phyloP scores from a whole-genome alignment of 2,888 invertebrate species.

The Amblyjoppa proteus region DNA sequence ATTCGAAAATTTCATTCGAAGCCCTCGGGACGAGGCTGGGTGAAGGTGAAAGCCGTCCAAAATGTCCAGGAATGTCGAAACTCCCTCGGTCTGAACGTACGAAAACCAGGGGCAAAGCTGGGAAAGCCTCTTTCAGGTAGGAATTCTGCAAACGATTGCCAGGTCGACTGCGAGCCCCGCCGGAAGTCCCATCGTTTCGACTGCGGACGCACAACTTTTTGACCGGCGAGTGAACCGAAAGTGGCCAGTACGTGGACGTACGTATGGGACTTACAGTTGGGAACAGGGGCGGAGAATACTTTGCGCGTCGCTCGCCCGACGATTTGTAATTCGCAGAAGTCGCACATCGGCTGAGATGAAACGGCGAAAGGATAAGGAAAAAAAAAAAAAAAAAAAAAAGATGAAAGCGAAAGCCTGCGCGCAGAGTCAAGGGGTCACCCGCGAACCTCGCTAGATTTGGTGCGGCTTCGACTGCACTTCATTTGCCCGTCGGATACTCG shows the following conservation, averaged over 20 bases:
- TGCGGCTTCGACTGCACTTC: slow-evolving; percentile 13
- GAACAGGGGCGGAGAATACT: slow-evolving; percentile 13
- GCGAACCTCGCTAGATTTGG: slow-evolving; percentile 1
- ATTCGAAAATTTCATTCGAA: neutral
- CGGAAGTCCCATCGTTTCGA: slow-evolving; percentile 14
- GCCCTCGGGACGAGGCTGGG: neutral
- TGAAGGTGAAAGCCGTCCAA: neutral
- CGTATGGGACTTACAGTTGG: slow-evolving; percentile 28
- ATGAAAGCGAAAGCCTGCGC: neutral
- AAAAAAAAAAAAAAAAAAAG: slow-evolving; percentile 5
- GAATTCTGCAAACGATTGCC: slow-evolving; percentile 5
- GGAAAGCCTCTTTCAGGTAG: slow-evolving; percentile 56
- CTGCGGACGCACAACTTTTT: slow-evolving; percentile 24
- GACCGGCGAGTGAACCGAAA: slow-evolving; percentile 9
- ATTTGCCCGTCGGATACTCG: slow-evolving; percentile 6
- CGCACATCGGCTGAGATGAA: slow-evolving; percentile 21
- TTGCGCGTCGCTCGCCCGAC: neutral
- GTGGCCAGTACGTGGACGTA: slow-evolving; percentile 20
- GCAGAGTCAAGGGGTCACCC: slow-evolving; percentile 8
- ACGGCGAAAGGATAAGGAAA: slow-evolving; percentile 18
- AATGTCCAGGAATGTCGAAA: slow-evolving; percentile 30
- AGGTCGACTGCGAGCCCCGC: slow-evolving; percentile 9
- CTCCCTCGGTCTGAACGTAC: slow-evolving; percentile 2
- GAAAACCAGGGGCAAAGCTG: slow-evolving; percentile 20
- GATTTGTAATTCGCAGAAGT: slow-evolving; percentile 23